These are phyloP conservation scores for Leguminivora glycinivorella DNA, from an alignment of 1,140 invertebrate species.

Conservation along the genomic window DNA sequence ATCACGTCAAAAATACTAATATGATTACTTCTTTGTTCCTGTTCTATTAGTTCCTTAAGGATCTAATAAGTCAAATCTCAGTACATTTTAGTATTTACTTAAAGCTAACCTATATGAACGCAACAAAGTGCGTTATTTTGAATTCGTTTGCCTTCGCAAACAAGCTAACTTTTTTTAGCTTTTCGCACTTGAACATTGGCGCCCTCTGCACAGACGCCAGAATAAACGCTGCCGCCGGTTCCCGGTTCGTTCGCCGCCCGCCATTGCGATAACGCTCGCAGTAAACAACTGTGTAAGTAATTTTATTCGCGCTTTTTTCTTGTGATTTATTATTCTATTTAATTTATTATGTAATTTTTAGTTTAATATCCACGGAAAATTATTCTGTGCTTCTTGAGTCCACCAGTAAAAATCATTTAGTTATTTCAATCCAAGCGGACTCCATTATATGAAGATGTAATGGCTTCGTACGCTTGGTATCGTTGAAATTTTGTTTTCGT, in stretches of 20 bases:
- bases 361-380: background rate
- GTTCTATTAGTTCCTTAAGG: no score
- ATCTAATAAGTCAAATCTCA: no score
- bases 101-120: no score
- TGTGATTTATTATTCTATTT: constrained; percentile 20
- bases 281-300: constrained; percentile 74
- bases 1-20: no score
- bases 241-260: constrained; percentile 42
- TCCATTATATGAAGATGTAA: constrained; percentile 51
- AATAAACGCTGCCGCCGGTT: constrained; percentile 48
- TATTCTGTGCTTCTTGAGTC: background rate
- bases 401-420: background rate
- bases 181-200: constrained; percentile 39
- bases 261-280: constrained; percentile 58
- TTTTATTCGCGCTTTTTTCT: constrained; percentile 32
- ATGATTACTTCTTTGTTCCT: no score
- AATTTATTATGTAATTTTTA: constrained; percentile 31
- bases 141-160: background rate
- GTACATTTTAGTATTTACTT: no score
- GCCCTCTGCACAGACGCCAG: constrained; percentile 74
- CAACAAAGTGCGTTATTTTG: background rate
- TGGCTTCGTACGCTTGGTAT: constrained; percentile 45
- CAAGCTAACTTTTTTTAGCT: constrained; percentile 30
- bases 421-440: constrained; percentile 48
- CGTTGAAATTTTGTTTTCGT: constrained; percentile 16